A percentile compares a stretch with the other conserved stretches of the same genome.
These are phyloP conservation scores for Microcaecilia unicolor DNA, from an alignment of 2,797 vertebrate genomes.

Conservation along the genomic window DNA sequence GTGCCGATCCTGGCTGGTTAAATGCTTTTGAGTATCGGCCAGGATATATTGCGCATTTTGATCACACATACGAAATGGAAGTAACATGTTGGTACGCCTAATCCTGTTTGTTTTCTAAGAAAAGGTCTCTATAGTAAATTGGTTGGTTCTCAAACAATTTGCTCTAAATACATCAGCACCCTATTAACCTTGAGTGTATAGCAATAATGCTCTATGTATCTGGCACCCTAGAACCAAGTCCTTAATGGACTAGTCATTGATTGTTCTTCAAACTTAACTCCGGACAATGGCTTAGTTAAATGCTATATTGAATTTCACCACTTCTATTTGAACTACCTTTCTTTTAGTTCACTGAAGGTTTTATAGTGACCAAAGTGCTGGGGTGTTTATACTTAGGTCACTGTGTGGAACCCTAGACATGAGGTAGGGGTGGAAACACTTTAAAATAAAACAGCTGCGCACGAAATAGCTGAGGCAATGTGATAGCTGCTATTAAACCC, in stretches of 20 bases:
- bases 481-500: slow-evolving; percentile 59
- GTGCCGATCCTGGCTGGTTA: too few relatives aligned
- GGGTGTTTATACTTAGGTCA: too few relatives aligned
- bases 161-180: too few relatives aligned
- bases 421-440: slow-evolving; percentile 30
- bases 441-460: slow-evolving; percentile 61
- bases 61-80: too few relatives aligned
- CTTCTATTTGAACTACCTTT: slow-evolving; percentile 33
- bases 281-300: slow-evolving; percentile 31
- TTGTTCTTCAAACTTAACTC: slow-evolving; percentile 32
- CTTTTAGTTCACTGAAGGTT: slow-evolving; percentile 38
- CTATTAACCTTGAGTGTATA: slow-evolving; percentile 14
- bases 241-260: slow-evolving; percentile 21
- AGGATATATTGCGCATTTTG: too few relatives aligned
- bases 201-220: neutral
- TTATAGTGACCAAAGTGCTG: slow-evolving; percentile 38
- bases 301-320: slow-evolving; percentile 38
- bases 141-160: too few relatives aligned
- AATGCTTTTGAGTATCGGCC: too few relatives aligned
- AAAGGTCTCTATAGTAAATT: too few relatives aligned
- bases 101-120: too few relatives aligned
- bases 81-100: too few relatives aligned
- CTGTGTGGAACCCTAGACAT: slow-evolving; percentile 15
- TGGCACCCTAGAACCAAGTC: slow-evolving; percentile 11
- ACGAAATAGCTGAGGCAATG: slow-evolving; percentile 46